Base-by-base conservation (phyloP, 1,140 invertebrate species). In the Drosophila nikananu region DNA sequence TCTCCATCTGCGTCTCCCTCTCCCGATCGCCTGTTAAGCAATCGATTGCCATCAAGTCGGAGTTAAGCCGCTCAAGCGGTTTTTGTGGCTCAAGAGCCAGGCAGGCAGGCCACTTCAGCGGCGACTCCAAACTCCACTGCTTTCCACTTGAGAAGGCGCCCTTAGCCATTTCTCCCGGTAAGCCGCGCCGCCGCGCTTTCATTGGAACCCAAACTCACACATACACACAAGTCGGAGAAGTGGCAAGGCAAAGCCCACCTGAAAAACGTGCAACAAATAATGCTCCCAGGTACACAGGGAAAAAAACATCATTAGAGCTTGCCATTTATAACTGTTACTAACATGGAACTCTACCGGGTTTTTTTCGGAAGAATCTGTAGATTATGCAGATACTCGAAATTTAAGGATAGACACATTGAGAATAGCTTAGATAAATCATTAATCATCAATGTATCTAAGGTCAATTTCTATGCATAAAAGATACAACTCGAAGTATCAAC, bases 251-350 rank as follows among this genome's bases (percentile, higher is more conserved):
- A 64, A 73, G 57, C 71, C 64, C 83, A 86, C 71, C 83, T 87
- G 71, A 83, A 83, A 87, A 83, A 83, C 76, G 51, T 86, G 83
- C 79, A 79, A 72, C 83, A 82, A 79, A 32, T 49, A 65, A 66
- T 76, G 75, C 70, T 71, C 8, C 35, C 67, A 48, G 67, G 39
- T 71, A 25, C 49, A 71, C 67, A 12, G 44, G 8, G 13, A 2
- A n/a, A 46, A 46, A 67, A 37, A 37, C 32, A 15, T 13, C 17
- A 32, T 21, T 9, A 27, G 13, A 30, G 37, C 15, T 39, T 12
- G 35, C 5, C 17, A 41, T n/a, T 41, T 17, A 32, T 52, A 41
- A 42, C 15, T 58, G 55, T 41, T 39, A 39, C 9, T 9, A 23
- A 23, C 9, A 12, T 39, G 15, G 12, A 27, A 17, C 0, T 30